Evolutionary conservation across 30 jellyfish, hydroid and myxozoan genomes (phyloP).

Genomic region (Catostylus mosaicus): DNA sequence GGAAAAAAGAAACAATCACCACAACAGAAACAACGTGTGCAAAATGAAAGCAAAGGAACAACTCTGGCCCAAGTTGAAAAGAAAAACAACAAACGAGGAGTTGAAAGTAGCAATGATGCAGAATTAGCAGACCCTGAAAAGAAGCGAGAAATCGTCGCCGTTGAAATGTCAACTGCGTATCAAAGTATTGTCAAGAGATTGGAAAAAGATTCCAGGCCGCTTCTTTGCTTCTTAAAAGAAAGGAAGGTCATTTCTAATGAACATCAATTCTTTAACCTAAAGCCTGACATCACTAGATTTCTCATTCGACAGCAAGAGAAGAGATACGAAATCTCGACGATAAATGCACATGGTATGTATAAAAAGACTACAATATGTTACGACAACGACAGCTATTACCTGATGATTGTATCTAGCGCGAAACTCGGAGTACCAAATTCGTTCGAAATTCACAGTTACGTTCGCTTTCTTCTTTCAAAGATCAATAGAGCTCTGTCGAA

Average conservation of each 20-base stretch:
- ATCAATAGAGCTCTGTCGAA: too few relatives aligned
- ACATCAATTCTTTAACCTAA: constrained; percentile 27
- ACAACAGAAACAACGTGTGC: background rate
- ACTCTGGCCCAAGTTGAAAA: background rate
- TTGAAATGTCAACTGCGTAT: constrained; percentile 42
- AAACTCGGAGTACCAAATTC: too few relatives aligned
- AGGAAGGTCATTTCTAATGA: constrained; percentile 35
- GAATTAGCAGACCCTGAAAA: background rate
- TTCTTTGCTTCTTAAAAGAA: constrained; percentile 63
- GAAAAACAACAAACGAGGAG: background rate
- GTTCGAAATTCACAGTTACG: too few relatives aligned
- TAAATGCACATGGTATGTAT: constrained; percentile 35
- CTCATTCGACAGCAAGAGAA: constrained; percentile 74
- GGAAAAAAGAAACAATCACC: background rate
- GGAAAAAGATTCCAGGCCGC: constrained; percentile 76
- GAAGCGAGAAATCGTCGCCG: constrained; percentile 13
- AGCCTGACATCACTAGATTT: constrained; percentile 79
- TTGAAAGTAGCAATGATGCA: background rate
- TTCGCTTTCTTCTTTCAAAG: too few relatives aligned
- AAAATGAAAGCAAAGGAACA: background rate
- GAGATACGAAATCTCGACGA: constrained; percentile 19
- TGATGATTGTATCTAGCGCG: too few relatives aligned
- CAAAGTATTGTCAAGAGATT: constrained; percentile 18
- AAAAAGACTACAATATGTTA: too few relatives aligned
- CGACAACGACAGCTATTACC: too few relatives aligned